These are phyloP conservation scores for Ommatoiulus sabulosus DNA, from an alignment of 2,888 invertebrate genomes.

Conservation along the genomic window DNA sequence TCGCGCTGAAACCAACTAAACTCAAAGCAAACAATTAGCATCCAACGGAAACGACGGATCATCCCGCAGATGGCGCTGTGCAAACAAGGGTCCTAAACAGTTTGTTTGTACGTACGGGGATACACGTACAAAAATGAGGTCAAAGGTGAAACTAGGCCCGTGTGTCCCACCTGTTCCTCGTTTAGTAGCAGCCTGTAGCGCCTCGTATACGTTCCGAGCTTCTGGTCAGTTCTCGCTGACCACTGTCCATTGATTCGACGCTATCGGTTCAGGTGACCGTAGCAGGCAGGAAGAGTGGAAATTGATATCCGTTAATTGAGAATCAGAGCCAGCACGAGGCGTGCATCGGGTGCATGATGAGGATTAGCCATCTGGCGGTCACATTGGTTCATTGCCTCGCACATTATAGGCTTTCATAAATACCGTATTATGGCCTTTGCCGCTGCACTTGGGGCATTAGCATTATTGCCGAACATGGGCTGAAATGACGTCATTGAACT, in stretches of 20 bases:
- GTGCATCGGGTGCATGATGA: slow-evolving; percentile 27
- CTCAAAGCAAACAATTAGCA: background rate
- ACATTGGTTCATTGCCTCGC: slow-evolving; percentile 10
- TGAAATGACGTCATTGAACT: background rate
- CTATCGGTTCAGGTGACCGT: slow-evolving; percentile 14
- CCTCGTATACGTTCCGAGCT: background rate
- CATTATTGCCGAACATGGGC: background rate
- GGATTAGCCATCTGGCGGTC: slow-evolving; percentile 34
- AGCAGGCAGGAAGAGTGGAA: slow-evolving; percentile 7
- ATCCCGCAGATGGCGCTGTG: background rate
- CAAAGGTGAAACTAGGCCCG: background rate
- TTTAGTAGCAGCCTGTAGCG: background rate
- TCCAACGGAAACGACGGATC: background rate
- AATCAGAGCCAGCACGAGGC: slow-evolving; percentile 13
- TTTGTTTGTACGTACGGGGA: background rate
- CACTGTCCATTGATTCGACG: background rate
- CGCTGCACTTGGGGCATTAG: background rate
- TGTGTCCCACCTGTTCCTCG: background rate
- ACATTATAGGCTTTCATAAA: slow-evolving; percentile 34
- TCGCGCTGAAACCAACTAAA: background rate
- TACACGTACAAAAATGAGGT: background rate
- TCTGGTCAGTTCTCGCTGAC: background rate
- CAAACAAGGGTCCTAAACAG: background rate
- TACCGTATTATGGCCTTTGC: slow-evolving; percentile 21
- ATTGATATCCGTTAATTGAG: slow-evolving; percentile 28